A percentile compares a stretch with the other conserved stretches of the same genome.
Evolutionary conservation across 2,113 vertebrate species (phyloP).

Genomic region (Tetrao urogallus): DNA sequence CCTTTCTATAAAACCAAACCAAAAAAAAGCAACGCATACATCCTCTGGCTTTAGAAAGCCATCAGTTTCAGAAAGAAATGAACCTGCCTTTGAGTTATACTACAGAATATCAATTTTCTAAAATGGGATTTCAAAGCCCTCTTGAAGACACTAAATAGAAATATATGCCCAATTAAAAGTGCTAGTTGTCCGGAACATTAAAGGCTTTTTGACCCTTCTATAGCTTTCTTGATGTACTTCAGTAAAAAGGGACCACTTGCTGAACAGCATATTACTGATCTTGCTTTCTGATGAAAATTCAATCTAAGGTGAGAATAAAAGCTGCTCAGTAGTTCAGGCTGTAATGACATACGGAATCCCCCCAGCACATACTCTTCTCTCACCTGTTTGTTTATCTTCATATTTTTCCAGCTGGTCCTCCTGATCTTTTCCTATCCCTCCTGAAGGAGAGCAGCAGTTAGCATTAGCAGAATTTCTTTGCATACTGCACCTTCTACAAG

Average conservation of each 20-base stretch:
- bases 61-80: not conserved
- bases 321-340: conserved; percentile 6
- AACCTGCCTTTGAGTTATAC: not conserved
- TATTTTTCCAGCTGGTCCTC: conserved; percentile 70
- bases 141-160: not conserved
- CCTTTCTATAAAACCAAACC: not conserved
- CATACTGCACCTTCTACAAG: not conserved
- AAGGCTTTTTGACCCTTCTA: not conserved
- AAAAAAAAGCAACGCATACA: not conserved
- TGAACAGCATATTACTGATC: not conserved
- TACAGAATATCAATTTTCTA: not conserved
- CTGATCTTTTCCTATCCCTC: conserved; percentile 68
- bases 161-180: not conserved
- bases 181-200: not conserved
- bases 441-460: conserved; percentile 74
- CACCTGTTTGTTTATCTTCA: conserved; percentile 72
- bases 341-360: not conserved
- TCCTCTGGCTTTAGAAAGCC: not conserved
- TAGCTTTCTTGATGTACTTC: not conserved
- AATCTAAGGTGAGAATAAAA: not conserved
- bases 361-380: conserved; percentile 59
- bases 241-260: not conserved
- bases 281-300: not conserved
- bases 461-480: conserved; percentile 50
- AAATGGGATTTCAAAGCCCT: not conserved